Base-by-base conservation (phyloP, 1,140 invertebrate species). In the Mactra quadrangularis region DNA sequence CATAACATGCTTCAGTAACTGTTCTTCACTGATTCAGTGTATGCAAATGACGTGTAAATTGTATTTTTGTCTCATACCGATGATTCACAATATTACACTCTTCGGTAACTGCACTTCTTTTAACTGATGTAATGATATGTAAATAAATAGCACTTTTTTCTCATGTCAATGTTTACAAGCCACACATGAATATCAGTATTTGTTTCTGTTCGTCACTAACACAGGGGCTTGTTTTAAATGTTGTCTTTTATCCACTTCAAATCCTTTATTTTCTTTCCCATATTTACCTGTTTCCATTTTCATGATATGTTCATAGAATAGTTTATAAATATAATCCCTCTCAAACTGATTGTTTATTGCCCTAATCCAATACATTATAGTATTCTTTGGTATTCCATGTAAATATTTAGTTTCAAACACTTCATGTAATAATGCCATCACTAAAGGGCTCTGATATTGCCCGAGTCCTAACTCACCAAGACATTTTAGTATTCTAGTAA, bases 271-370 rank as follows among this genome's bases (percentile, higher is more conserved):
- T 35, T 68, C 64, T 29, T 29, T 68, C 17, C 41, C 47, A 3
- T 31, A 17, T 29, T 41, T 25, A n/a, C 47, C 41, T 25, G 31
- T 41, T 29, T 50, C 64, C 19, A 68, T 38, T 68, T 41, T 68
- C 1, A 19, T 68, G 1, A 68, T 15, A 15, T 41, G 38, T 13
- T 27, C 27, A 7, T 68, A 27, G 19, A 68, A 68, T 19, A 47
- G 64, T 31, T 68, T 68, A 68, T 52, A 68, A 13, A 68, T 41
- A 50, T 68, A 68, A 13, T 68, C 45, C 22, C 64, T 68, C 19
- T 68, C 64, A 50, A 68, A 68, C 6, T 68, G 38, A 31, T 68
- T 25, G 4, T 50, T 31, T 22, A 68, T 68, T 47, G 64, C 38
- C 9, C 45, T n/a, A 19, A 68, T 11, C 64, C 64, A 68, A 41